phyloP scores from a whole-genome alignment of 2,797 vertebrate species.

The Argyrosomus regius region DNA sequence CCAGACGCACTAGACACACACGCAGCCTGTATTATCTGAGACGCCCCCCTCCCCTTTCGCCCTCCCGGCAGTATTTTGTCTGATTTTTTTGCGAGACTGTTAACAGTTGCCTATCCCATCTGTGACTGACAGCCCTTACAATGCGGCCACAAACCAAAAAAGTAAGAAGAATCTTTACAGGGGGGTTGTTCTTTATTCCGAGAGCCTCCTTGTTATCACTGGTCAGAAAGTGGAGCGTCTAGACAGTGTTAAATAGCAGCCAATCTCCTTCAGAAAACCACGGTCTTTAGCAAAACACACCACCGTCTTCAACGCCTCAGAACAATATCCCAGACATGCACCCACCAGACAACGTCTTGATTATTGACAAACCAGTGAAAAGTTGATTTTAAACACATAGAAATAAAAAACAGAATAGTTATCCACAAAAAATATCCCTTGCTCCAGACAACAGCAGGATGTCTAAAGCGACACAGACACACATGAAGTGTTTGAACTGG shows the following conservation, averaged over 20 bases:
- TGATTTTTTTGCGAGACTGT: constrained; percentile 80
- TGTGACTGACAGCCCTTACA: constrained; percentile 74
- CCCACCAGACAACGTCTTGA: constrained; percentile 42
- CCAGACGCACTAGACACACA: constrained; percentile 90
- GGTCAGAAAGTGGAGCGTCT: constrained; percentile 77
- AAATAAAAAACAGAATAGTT: neutral
- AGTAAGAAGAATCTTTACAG: constrained; percentile 61
- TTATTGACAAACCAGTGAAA: constrained; percentile 16
- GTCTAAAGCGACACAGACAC: constrained; percentile 59
- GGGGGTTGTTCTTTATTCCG: constrained; percentile 61
- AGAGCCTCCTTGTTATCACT: constrained; percentile 71
- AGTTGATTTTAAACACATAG: constrained; percentile 42
- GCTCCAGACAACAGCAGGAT: constrained; percentile 57
- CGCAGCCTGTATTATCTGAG: constrained; percentile 88
- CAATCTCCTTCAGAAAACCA: constrained; percentile 69
- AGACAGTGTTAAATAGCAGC: constrained; percentile 77
- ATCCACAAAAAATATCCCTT: constrained; percentile 22
- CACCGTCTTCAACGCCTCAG: constrained; percentile 54
- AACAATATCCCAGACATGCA: constrained; percentile 67
- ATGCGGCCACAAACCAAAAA: constrained; percentile 67
- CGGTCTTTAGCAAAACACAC: constrained; percentile 55
- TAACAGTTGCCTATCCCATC: constrained; percentile 75
- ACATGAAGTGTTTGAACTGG: constrained; percentile 46
- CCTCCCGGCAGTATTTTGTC: constrained; percentile 89
- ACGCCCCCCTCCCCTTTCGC: constrained; percentile 86